Evolutionary conservation across 2,113 vertebrate genomes (phyloP).

Genomic region (Podocnemis expansa): DNA sequence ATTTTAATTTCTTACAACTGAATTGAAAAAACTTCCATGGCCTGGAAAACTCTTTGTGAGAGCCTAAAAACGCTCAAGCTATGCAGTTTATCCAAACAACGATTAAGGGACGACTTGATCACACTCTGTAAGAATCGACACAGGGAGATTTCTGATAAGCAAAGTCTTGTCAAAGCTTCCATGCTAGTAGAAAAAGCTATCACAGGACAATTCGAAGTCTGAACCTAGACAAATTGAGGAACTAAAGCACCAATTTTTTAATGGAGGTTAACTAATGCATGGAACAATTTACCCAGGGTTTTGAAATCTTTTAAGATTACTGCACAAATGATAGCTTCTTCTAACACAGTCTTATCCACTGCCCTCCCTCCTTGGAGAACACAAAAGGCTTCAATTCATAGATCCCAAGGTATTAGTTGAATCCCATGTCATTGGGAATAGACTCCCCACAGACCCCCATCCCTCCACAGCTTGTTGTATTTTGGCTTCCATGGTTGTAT

Average conservation of each 20-base stretch:
- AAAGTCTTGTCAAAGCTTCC: neutral
- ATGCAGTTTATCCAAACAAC: neutral
- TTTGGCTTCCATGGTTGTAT: neutral
- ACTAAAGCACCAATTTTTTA: neutral
- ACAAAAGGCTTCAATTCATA: neutral
- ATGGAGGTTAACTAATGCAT: neutral
- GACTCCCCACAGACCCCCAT: no score
- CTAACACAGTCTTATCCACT: neutral
- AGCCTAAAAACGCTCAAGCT: neutral
- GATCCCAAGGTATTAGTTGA: neutral
- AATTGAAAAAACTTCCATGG: neutral
- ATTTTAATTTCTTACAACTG: neutral
- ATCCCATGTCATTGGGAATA: neutral
- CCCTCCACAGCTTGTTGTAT: fast-evolving
- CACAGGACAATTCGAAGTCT: neutral
- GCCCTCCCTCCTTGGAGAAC: neutral
- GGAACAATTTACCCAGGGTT: fast-evolving
- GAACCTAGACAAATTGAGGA: neutral
- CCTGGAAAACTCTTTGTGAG: neutral
- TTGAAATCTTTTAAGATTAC: fast-evolving
- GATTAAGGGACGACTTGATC: neutral
- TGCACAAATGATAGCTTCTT: neutral
- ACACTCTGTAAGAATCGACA: neutral
- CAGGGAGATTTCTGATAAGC: neutral
- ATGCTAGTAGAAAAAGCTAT: neutral